Conservation (phyloP, 2,113 vertebrate genomes). For the Acrocephalus arundinaceus region DNA sequence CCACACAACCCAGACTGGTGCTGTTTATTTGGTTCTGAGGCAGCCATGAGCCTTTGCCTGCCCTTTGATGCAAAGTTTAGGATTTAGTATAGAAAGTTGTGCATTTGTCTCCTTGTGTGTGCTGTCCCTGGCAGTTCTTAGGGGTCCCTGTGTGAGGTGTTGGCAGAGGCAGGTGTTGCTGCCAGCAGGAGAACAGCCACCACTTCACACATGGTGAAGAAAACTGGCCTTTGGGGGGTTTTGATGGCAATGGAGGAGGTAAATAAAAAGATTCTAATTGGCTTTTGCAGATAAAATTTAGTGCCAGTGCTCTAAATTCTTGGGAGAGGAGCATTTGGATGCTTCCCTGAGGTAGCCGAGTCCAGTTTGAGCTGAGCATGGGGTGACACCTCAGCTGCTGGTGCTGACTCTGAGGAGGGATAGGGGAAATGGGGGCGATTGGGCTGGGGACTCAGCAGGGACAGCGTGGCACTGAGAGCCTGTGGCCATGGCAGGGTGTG, state of each 20-base stretch:
- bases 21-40: neutral
- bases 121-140: neutral
- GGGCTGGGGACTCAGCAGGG: neutral
- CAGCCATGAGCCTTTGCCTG: neutral
- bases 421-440: fast-evolving
- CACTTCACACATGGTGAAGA: neutral
- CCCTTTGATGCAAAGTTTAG: neutral
- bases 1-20: neutral
- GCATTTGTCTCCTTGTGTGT: neutral
- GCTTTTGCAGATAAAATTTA: neutral
- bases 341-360: neutral
- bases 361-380: fast-evolving
- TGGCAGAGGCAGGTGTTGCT: neutral
- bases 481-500: neutral
- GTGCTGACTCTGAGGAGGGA: neutral
- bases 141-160: neutral
- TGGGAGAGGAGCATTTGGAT: neutral
- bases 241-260: neutral
- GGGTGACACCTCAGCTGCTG: neutral
- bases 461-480: fast-evolving
- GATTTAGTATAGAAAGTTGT: neutral
- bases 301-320: neutral
- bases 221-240: neutral
- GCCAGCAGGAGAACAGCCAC: neutral
- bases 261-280: neutral